Evolutionary conservation across 2,113 vertebrate species (phyloP).

Genomic region (Lota lota): DNA sequence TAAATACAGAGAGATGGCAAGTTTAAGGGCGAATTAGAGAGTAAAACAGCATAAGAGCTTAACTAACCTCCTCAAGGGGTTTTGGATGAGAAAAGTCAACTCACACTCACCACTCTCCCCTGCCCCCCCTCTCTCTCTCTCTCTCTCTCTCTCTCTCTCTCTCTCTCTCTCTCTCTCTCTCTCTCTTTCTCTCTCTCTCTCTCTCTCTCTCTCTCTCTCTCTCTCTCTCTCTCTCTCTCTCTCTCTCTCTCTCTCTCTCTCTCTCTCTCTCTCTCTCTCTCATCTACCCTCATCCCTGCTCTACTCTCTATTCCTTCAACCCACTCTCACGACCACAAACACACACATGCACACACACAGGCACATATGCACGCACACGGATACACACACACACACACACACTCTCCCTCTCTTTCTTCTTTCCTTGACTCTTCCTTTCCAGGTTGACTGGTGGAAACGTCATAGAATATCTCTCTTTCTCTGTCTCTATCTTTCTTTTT

Average conservation of each 20-base stretch:
- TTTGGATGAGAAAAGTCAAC: constrained; percentile 2
- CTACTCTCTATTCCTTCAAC: too few species aligned
- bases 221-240: constrained; percentile 5
- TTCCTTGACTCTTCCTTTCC: too few species aligned
- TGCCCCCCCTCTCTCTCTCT: not conserved
- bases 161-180: constrained; percentile 1
- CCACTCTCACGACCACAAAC: too few species aligned
- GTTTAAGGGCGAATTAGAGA: not conserved
- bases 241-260: constrained; percentile 2
- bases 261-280: too few species aligned
- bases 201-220: constrained; percentile 3
- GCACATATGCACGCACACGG: too few species aligned
- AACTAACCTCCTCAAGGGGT: not conserved
- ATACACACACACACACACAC: too few species aligned
- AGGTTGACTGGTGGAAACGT: not conserved
- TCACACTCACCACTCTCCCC: constrained; percentile 2
- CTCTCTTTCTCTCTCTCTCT: constrained; percentile 1
- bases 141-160: not conserved
- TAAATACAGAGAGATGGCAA: not conserved
- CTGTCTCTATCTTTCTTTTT: not conserved
- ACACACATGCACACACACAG: too few species aligned
- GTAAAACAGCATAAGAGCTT: constrained; percentile 2
- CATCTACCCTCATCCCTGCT: too few species aligned
- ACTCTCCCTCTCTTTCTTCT: too few species aligned
- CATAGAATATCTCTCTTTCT: not conserved